Conservation (phyloP, 2,888 invertebrate genomes). For the Rotaria socialis region DNA sequence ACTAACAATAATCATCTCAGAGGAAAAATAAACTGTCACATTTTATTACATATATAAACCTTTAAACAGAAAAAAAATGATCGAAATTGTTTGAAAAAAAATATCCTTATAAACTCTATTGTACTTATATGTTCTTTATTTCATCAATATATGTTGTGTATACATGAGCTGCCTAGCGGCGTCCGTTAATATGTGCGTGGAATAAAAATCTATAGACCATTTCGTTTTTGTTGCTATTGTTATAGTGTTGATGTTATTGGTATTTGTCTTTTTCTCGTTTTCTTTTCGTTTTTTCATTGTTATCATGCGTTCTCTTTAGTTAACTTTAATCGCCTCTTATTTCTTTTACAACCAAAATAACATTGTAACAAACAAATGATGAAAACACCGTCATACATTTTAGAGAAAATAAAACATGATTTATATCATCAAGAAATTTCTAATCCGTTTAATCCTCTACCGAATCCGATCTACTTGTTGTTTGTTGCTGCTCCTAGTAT, state of each 20-base stretch:
- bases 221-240: neutral
- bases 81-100: neutral
- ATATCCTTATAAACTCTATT: neutral
- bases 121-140: neutral
- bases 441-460: too few species aligned
- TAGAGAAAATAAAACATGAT: slow-evolving; percentile 5
- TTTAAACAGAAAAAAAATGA: neutral
- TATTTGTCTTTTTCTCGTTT: neutral
- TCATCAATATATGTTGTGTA: slow-evolving; percentile 10
- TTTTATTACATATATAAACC: neutral
- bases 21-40: neutral
- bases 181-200: neutral
- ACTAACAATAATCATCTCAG: neutral
- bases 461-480: too few species aligned
- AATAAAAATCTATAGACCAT: neutral
- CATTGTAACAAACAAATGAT: neutral
- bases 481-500: too few species aligned
- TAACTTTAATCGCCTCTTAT: neutral
- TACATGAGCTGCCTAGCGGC: neutral
- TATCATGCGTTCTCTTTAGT: neutral
- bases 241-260: neutral
- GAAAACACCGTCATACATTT: neutral
- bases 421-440: too few species aligned
- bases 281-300: neutral
- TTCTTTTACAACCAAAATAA: neutral